Conservation (phyloP, 2,888 invertebrate species). For the Coecobrya sp. region DNA sequence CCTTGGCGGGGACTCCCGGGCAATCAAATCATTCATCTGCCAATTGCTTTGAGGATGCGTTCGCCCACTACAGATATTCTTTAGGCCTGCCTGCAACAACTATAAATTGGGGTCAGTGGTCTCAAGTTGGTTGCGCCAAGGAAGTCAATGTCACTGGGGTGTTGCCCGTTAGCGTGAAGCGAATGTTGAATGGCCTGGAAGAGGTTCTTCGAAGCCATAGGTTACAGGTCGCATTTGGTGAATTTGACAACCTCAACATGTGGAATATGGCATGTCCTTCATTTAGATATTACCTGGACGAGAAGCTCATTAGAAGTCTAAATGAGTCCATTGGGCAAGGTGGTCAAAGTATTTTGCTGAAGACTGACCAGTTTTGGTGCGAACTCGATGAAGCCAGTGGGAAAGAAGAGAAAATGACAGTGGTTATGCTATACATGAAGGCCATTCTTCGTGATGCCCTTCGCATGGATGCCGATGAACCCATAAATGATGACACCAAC, state of each 20-base stretch:
- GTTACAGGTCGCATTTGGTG: constrained; percentile 43
- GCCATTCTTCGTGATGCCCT: constrained; percentile 45
- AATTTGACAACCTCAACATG: background rate
- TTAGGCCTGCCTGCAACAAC: constrained; percentile 65
- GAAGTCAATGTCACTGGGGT: background rate
- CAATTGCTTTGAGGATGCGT: constrained; percentile 64
- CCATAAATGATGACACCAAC: constrained; percentile 41
- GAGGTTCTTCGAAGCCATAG: constrained; percentile 14
- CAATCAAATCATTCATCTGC: constrained; percentile 53
- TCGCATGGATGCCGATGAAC: constrained; percentile 54
- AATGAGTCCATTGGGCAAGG: background rate
- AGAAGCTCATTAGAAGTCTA: background rate
- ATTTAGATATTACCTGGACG: constrained; percentile 63
- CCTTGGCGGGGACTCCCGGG: background rate
- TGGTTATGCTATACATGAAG: constrained; percentile 57
- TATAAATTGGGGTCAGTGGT: constrained; percentile 79
- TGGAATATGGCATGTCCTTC: background rate
- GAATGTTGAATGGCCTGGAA: constrained; percentile 61
- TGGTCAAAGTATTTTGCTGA: background rate
- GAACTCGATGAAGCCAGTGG: constrained; percentile 33
- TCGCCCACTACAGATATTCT: constrained; percentile 57
- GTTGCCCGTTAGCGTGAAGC: background rate
- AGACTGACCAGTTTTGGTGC: constrained; percentile 65
- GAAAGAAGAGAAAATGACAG: constrained; percentile 59
- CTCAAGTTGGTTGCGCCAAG: constrained; percentile 3